Base-by-base conservation (phyloP, 2,888 invertebrate species). In the Buathra laborator region DNA sequence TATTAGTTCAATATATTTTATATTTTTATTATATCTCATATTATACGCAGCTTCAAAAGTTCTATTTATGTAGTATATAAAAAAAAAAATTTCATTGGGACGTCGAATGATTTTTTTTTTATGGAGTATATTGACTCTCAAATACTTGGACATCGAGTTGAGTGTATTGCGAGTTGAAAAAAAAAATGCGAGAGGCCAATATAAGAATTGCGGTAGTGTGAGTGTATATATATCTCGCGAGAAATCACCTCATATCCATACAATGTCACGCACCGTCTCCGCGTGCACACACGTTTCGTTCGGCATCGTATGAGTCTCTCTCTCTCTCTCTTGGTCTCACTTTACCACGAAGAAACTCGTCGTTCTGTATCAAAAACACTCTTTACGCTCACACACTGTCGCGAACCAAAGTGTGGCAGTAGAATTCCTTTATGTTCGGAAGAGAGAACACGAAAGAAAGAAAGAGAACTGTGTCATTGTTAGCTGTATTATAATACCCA, bases 191-290 rank as follows among this genome's bases (percentile, higher is more conserved):
- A 14, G 29, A 32, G 62, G n/a, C 9, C 29, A 19, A 10, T 24
- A 24, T 56, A 56, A 24, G 24, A 37, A 56, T 56, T 24, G 56
- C 32, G 32, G 56, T 29, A 29, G 77, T 77, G 59, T 77, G 66
- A 59, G 67, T 71, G 51, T 51, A 53, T 37, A 53, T 78, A 71
- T 91, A 92, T 93, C 90, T 87, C 76, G 86, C 89, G 89, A 87
- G 89, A 91, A 90, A 93, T 92, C 92, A 88, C 87, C 93, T 93
- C 91, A 93, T 93, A 93, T 93, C 93, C 93, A 93, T 93, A 93
- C 92, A 93, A 93, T 92, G 93, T 93, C 93, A 93, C 92, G 93
- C 92, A 92, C 91, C 86, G 86, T 87, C 84, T 81, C 62, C 53
- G 81, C 77, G 74, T 86, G 89, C 82, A 82, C 85, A 89, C 82